Evolutionary conservation across 2,113 vertebrate species (phyloP), one percentile per base, ranked within the genome.

Genomic region (Myxocyprinus asiaticus): DNA sequence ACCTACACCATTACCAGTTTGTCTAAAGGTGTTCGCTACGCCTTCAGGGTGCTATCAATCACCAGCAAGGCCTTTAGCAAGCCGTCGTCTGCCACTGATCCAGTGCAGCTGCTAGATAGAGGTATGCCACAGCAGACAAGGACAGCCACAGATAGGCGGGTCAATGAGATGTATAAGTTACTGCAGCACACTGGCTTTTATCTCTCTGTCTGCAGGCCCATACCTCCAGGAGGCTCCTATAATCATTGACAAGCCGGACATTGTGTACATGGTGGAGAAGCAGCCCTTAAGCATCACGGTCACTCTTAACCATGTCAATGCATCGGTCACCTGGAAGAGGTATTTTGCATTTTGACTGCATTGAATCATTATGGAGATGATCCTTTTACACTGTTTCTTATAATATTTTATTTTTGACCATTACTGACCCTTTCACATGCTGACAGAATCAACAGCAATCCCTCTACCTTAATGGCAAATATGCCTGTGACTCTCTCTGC

Each of bases 31-130:
- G 90, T 94, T 22, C 94, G 93, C 79, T 97, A 98, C 53, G 63
- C 94, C 80, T 99, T 99, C 91, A 93, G 98, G 50, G 91, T 99
- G 81, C 92, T 98, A 84, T 97, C 95, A 1, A 91, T 95, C 84
- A 97, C 96, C 4, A 88, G 93, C 79, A 97, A 97, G 86, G 93
- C 94, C 74, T 97, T 96, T 90, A 98, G 97, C 94, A 99, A 97
- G 63, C 97, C 98, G 0, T 98, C 96, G 0, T 88, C 93, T 0
- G 76, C 93, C 8, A 96, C 95, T 0, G 96, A 97, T 5, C 93
- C 94, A 0, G 88, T 95, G 50, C 94, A 95, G 82, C 94, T 99
- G 7, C 82, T 97, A 86, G 96, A 98, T 74, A 88, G 85, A 45
- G 97, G 98, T 99, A 82, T 81, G 17, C 3, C 12, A 72, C 10